Base-by-base conservation (phyloP, 2,797 vertebrate species). In the Phyllotis vaccarum region DNA sequence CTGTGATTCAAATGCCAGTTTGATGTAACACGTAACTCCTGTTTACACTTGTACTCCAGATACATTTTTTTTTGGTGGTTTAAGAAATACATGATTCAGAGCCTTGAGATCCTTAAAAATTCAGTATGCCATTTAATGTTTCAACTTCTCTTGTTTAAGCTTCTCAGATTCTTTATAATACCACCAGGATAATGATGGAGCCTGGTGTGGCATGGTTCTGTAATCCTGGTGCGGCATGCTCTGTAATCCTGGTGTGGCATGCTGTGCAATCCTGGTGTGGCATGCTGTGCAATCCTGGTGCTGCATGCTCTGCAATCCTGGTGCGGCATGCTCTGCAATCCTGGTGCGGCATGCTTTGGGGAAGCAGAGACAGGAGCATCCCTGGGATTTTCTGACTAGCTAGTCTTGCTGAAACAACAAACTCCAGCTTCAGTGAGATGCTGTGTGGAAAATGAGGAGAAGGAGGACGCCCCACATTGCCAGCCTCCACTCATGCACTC, bases 61-160 rank as follows among this genome's bases (percentile, higher is more conserved):
- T 76, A 40, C 9, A 19, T 82, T 68, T 79, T 81, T 88, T 79
- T 94, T 62, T 14, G 24, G 29, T 62, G 94, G 74, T 58, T 92
- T 68, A 92, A 89, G 82, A 96, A 72, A 79, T 60, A 60, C 19
- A 89, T 95, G 60, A 68, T 40, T 56, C 3, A 79, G 37, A 90
- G 14, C 22, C 7, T 62, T 72, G 46, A 66, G 68, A 58, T 21
- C 40, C 87, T 93, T 66, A 81, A 68, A 56, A 52, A 90, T 10
- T 90, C 64, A 88, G 40, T 21, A 31, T 72, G 60, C 17, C 78
- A 46, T 82, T 86, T 82, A 72, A 78, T 40, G 1, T 79, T 24
- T 9, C 8, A 37, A 16, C 64, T 70, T 46, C 12, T 40, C 40
- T 94, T 4, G 52, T 78, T 60, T 78, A 24, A 94, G 49, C 40